Conservation (phyloP, 2,888 invertebrate species). For the Dasysyrphus tricinctus region DNA sequence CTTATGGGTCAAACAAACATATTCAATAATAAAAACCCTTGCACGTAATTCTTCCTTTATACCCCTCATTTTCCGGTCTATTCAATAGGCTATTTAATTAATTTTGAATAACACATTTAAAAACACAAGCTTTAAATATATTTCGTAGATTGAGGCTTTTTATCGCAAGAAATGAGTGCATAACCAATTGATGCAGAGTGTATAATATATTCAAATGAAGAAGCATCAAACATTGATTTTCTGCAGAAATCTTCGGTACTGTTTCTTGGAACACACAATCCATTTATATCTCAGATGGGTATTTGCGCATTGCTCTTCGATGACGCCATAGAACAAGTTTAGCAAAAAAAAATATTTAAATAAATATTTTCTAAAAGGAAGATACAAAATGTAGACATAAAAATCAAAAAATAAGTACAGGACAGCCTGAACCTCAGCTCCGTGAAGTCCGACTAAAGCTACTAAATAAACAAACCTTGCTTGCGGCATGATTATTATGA, state of each 20-base stretch:
- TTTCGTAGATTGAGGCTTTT: no score
- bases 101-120: no score
- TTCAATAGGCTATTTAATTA: no score
- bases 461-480: conserved; percentile 12
- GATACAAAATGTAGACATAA: conserved; percentile 2
- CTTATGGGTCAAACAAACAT: no score
- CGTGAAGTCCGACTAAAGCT: conserved; percentile 11
- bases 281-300: background rate
- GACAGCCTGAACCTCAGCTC: conserved; percentile 49
- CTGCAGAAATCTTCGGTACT: background rate
- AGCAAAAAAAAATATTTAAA: conserved; percentile 9
- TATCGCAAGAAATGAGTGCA: background rate
- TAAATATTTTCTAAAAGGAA: conserved; percentile 30
- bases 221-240: background rate
- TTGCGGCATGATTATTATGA: conserved; percentile 21
- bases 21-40: no score
- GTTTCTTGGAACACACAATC: background rate
- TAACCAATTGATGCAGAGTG: background rate
- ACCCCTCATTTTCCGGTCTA: no score
- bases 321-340: conserved; percentile 59
- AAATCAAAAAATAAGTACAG: conserved; percentile 18
- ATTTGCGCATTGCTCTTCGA: conserved; percentile 22
- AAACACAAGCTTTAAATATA: no score
- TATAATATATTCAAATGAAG: background rate
- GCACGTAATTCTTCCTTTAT: no score